Base-by-base conservation (phyloP, 2,888 invertebrate species). In the Maniola hyperantus region DNA sequence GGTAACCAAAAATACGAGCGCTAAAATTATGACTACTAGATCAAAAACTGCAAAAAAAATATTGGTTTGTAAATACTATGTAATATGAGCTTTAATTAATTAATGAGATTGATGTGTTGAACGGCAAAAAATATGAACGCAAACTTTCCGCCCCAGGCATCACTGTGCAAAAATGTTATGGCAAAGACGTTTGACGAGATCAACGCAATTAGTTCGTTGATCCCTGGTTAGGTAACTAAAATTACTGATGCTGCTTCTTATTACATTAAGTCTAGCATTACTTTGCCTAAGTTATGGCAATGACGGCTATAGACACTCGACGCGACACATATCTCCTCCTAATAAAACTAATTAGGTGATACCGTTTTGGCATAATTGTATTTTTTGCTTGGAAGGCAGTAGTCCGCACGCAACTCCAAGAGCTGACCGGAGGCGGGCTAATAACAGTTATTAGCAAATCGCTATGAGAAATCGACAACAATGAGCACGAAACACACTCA, bases 341-440 rank as follows among this genome's bases (percentile, higher is more conserved):
- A 73, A 79, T 77, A 78, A 77, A 83, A 83, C 83, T 83, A 83
- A 89, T 89, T 85, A 81, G 79, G 79, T 85, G 84, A 85, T 89
- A 89, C 89, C 89, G 91, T 89, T 91, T 87, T 84, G 78, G 82
- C 79, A 84, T 89, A 89, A 89, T 90, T 88, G 87, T 79, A 76
- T 86, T 87, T 88, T 87, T 89, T 88, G 81, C 81, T 72, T 73
- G 70, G 75, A 84, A 85, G 79, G 85, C 84, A 79, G 87, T 67
- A 86, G 89, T 85, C 80, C 77, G 77, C 87, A 84, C 84, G 85
- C 85, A 83, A 84, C 79, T 76, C 79, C 74, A 11, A 76, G 76
- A 78, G 77, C 70, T 76, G 82, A 82, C 83, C 80, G 80, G 82
- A 74, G 89, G 84, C 84, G 82, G 80, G 74, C 81, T 90, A 89